Percentiles rank a stretch among this genome's conserved stretches.
These are phyloP conservation scores for Clarias macrocephalus DNA, from an alignment of 2,113 vertebrate genomes.

Conservation along the genomic window DNA sequence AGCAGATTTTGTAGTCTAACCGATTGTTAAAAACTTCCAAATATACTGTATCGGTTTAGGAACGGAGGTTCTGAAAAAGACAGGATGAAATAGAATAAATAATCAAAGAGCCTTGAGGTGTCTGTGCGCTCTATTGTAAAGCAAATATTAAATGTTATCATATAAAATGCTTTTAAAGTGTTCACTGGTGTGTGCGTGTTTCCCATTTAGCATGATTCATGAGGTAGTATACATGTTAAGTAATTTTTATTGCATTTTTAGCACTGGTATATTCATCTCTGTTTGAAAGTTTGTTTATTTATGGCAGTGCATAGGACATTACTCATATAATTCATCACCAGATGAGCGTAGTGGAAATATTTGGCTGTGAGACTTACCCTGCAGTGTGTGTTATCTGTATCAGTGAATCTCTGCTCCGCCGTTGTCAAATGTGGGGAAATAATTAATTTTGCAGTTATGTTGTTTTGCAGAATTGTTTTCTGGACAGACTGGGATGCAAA, in stretches of 20 bases:
- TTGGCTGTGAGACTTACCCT: constrained; percentile 18
- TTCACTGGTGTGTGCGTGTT: constrained; percentile 66
- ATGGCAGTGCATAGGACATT: constrained; percentile 32
- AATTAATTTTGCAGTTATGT: not conserved
- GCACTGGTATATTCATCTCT: constrained; percentile 47
- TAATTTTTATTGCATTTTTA: constrained; percentile 62
- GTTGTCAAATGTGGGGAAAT: constrained; percentile 10
- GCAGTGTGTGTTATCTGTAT: constrained; percentile 26
- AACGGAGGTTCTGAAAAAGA: not conserved
- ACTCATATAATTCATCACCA: constrained; percentile 41
- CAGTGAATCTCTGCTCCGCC: constrained; percentile 13
- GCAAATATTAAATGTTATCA: not conserved
- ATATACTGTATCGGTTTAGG: not conserved
- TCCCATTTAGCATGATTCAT: constrained; percentile 65
- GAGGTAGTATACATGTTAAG: constrained; percentile 64
- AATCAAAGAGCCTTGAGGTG: not conserved
- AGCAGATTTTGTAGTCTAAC: not conserved
- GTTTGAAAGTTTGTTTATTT: constrained; percentile 31
- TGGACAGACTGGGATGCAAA: constrained; percentile 99
- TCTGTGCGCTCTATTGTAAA: not conserved
- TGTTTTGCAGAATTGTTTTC: constrained; percentile 85
- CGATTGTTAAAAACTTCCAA: constrained; percentile 9
- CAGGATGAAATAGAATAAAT: not conserved
- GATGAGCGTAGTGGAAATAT: constrained; percentile 27
- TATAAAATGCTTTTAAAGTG: constrained; percentile 12